A percentile compares a stretch with the other conserved stretches of the same genome.
Conservation (phyloP, 2,797 vertebrate genomes). For the Diplodus puntazzo region DNA sequence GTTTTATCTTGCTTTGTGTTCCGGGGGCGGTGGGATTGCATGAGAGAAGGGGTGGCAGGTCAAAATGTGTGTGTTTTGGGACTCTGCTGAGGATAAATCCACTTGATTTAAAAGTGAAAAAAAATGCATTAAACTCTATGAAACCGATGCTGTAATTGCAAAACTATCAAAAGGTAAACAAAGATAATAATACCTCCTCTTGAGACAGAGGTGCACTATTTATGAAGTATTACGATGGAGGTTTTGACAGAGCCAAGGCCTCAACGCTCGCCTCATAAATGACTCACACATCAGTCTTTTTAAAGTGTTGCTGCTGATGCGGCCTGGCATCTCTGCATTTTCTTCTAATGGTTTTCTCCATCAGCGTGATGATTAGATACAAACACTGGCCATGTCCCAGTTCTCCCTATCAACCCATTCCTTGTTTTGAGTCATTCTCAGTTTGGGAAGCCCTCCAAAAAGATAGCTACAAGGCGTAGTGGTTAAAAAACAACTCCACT, state of each 20-base stretch:
- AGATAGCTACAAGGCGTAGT: conserved; percentile 27
- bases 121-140: conserved; percentile 28
- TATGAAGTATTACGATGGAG: background rate
- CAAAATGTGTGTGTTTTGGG: conserved; percentile 55
- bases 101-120: conserved; percentile 35
- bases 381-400: conserved; percentile 41
- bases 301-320: background rate
- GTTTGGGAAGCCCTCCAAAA: conserved; percentile 59
- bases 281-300: background rate
- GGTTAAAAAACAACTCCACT: conserved; percentile 42
- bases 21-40: conserved; percentile 45
- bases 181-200: background rate
- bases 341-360: background rate
- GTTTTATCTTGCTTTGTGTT: conserved; percentile 71
- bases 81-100: conserved; percentile 41
- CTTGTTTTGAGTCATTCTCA: conserved; percentile 55
- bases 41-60: conserved; percentile 46
- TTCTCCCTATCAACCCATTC: conserved; percentile 27
- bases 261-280: background rate
- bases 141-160: conserved; percentile 29
- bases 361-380: conserved; percentile 22
- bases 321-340: background rate
- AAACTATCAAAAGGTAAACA: conserved; percentile 3
- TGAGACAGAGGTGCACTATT: background rate
- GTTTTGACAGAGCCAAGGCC: background rate